Percentiles rank a stretch among this genome's conserved stretches.
These are phyloP conservation scores for Morpho deidamia DNA, from an alignment of 2,888 invertebrate genomes.

Conservation along the genomic window DNA sequence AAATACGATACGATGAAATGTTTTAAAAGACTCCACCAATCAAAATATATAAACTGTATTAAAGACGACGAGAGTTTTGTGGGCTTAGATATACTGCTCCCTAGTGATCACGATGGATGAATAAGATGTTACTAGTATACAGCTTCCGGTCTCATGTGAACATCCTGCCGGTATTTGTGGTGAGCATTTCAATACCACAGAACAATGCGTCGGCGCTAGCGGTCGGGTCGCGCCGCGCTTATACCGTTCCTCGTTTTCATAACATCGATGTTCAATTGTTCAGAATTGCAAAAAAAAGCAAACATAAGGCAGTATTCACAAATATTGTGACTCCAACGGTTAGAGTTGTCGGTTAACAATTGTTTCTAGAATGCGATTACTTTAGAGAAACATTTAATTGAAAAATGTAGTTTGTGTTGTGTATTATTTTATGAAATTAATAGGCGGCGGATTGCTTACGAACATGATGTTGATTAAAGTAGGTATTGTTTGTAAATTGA, in stretches of 20 bases:
- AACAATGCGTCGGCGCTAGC: constrained; percentile 56
- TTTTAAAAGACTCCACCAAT: no score
- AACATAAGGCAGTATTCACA: constrained; percentile 62
- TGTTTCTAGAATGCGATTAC: constrained; percentile 39
- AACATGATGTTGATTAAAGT: constrained; percentile 48
- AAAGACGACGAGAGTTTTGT: no score
- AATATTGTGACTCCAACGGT: constrained; percentile 43
- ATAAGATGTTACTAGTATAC: constrained; percentile 34
- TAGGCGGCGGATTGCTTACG: neutral
- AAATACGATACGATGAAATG: no score
- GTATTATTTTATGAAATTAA: constrained; percentile 31
- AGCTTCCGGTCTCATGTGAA: constrained; percentile 58
- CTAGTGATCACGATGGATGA: constrained; percentile 30
- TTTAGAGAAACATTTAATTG: constrained; percentile 33
- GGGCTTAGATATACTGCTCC: neutral
- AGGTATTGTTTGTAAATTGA: constrained; percentile 36
- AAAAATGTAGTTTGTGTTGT: constrained; percentile 61
- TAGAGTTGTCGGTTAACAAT: constrained; percentile 22
- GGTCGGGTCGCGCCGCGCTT: constrained; percentile 40
- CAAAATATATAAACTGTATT: no score
- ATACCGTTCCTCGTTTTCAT: constrained; percentile 54
- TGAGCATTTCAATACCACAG: constrained; percentile 48
- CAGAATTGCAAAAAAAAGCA: constrained; percentile 61
- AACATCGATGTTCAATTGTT: constrained; percentile 68
- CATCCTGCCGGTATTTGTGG: constrained; percentile 41